These are phyloP conservation scores for Austrofundulus limnaeus DNA, from an alignment of 2,113 vertebrate species.

Conservation along the genomic window DNA sequence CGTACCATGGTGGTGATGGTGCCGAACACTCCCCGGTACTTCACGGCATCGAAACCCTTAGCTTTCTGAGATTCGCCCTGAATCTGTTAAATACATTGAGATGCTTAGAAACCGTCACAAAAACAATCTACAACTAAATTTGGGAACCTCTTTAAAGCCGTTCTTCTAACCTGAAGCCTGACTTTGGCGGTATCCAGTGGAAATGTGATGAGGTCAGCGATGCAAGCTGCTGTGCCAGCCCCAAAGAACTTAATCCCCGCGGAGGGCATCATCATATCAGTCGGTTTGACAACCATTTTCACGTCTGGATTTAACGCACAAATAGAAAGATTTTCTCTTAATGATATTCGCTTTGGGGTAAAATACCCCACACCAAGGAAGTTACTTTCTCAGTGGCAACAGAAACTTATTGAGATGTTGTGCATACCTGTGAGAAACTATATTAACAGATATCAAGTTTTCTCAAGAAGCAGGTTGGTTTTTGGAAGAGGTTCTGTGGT, in stretches of 20 bases:
- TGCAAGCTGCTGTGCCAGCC: conserved; percentile 86
- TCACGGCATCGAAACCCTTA: conserved; percentile 36
- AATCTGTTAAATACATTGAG: conserved; percentile 71
- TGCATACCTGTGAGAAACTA: conserved; percentile 28
- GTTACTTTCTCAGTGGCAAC: background rate
- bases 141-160: background rate
- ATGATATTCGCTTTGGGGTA: conserved; percentile 8
- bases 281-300: conserved; percentile 85
- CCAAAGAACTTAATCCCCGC: conserved; percentile 84
- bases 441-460: conserved; percentile 47
- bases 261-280: conserved; percentile 82
- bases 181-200: conserved; percentile 91
- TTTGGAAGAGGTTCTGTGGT: conserved; percentile 32
- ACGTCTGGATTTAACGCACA: conserved; percentile 8
- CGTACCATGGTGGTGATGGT: conserved; percentile 84
- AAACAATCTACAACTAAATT: background rate
- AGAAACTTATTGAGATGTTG: background rate
- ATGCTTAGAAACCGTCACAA: conserved; percentile 1
- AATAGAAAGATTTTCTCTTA: conserved; percentile 26
- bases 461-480: conserved; percentile 38
- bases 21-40: conserved; percentile 81
- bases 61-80: conserved; percentile 80
- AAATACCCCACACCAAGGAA: background rate
- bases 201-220: conserved; percentile 90
- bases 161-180: conserved; percentile 83